Evolutionary conservation across 2,888 invertebrate genomes (phyloP), one percentile per base, ranked within the genome.

Genomic region (Globia sparganii): DNA sequence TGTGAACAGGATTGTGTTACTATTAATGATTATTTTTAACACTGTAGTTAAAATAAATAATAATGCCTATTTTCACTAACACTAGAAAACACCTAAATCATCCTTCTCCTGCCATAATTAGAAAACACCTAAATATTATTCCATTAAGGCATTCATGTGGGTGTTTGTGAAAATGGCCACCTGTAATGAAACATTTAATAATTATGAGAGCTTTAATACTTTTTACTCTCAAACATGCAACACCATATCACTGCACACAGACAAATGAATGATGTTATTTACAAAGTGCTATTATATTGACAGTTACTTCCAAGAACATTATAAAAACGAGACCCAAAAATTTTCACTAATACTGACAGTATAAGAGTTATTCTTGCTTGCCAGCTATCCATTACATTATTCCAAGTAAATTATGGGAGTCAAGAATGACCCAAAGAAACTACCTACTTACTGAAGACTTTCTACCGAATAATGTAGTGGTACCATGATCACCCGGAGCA

Each of bases 361-460:
- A 11, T 5, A 67, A 31, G 25, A 15, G 31, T 34, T 34, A 49
- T 25, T 67, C 25, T 49, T 49, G 67, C 18, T 11, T 34, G 67
- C 11, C 34, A 37, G 67, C 11, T n/a, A 37, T 28, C n/a, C 37
- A n/a, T 21, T n/a, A 37, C n/a, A 64, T n/a, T n/a, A 25, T 49
- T 46, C 43, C 13, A 25, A 31, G 11, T 1, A 25, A 31, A 40
- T 31, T 4, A 31, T 43, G 21, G 34, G 31, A 71, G 66, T 43
- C 66, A 34, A 34, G 31, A 67, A 67, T 21, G n/a, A 46, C 28
- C 5, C n/a, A 21, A 25, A 59, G 28, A 18, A 66, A 43, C 76
- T 53, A 68, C 67, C 76, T 53, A 68, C 67, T 76, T 76, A 68
- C 68, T 61, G 59, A 62, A 76, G 61, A 37, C 18, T 68, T 62